Evolutionary conservation across 2,113 vertebrate genomes (phyloP), one percentile per base, ranked within the genome.

Genomic region (Burhinus bistriatus): DNA sequence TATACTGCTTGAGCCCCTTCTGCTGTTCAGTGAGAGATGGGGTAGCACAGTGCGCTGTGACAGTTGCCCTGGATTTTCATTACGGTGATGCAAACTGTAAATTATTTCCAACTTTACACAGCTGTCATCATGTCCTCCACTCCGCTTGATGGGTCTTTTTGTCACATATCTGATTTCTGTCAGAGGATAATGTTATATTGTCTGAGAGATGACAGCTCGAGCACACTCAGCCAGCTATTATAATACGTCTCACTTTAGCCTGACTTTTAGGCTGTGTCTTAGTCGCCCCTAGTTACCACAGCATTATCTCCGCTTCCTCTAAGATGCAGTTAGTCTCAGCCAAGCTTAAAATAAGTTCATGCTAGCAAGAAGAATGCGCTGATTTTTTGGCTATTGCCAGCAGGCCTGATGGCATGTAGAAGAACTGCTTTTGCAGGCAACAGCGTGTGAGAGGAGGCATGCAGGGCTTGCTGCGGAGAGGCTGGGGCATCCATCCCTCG

Each of bases 161-260:
- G 94, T 97, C 96, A 97, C 94, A 83, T 96, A 96, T 97, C 96
- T 97, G 96, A 97, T 98, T 97, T 97, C 97, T 97, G 96, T 97
- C 95, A 96, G 86, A 94, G 87, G 91, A 89, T 95, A 95, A 96
- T 92, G 86, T 94, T 96, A 92, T 97, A 97, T 90, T 96, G 92
- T 94, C 91, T 96, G 93, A 89, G 92, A 92, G 94, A 96, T 95
- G 96, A 97, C 97, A 98, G 92, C 86, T 93, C 6, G 3, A 95
- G 95, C 94, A 79, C 83, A 69, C 94, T 96, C 95, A 93, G 93
- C 71, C 94, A 95, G 93, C 97, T 88, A 97, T 96, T 96, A 97
- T 93, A 95, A 97, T 98, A 93, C 27, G 58, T 98, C 96, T 97
- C 96, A 93, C 93, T 97, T 97, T 93, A 97, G 75, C 90, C 88